phyloP scores from a whole-genome alignment of 2,888 invertebrate genomes.

The Cremastinae sp. region DNA sequence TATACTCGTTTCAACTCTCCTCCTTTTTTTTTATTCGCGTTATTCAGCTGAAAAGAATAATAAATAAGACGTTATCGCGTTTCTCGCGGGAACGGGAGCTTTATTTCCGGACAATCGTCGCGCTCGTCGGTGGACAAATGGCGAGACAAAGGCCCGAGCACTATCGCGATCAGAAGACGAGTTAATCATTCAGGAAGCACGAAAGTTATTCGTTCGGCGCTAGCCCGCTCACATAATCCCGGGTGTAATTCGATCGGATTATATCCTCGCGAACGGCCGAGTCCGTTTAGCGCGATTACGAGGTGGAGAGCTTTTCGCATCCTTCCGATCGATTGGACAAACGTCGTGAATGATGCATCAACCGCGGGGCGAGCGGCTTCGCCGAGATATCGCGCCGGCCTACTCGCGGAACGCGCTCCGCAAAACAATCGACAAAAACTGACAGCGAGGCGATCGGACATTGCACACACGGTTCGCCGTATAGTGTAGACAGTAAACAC shows the following conservation, averaged over 20 bases:
- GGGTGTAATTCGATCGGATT: constrained; percentile 51
- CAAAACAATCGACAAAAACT: constrained; percentile 77
- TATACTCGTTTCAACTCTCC: background rate
- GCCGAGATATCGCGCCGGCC: constrained; percentile 42
- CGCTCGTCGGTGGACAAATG: no score
- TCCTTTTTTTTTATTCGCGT: background rate
- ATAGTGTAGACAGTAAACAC: constrained; percentile 79
- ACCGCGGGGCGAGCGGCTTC: constrained; percentile 61
- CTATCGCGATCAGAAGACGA: background rate
- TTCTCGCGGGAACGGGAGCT: background rate
- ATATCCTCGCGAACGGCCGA: constrained; percentile 12
- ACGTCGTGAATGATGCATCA: constrained; percentile 78
- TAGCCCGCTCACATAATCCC: constrained; percentile 25
- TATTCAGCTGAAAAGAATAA: no score
- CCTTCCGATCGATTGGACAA: constrained; percentile 74
- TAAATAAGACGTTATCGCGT: no score
- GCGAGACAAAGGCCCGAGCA: background rate
- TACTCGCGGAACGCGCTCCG: constrained; percentile 57
- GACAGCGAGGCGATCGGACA: constrained; percentile 75
- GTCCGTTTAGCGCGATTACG: constrained; percentile 9
- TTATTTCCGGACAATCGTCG: background rate
- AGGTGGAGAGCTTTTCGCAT: constrained; percentile 47
- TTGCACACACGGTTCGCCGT: constrained; percentile 70
- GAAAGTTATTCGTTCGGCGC: constrained; percentile 18
- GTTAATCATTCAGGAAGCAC: constrained; percentile 1